Conservation (phyloP, 2,797 vertebrate genomes). For the Macropus fuliginosus region DNA sequence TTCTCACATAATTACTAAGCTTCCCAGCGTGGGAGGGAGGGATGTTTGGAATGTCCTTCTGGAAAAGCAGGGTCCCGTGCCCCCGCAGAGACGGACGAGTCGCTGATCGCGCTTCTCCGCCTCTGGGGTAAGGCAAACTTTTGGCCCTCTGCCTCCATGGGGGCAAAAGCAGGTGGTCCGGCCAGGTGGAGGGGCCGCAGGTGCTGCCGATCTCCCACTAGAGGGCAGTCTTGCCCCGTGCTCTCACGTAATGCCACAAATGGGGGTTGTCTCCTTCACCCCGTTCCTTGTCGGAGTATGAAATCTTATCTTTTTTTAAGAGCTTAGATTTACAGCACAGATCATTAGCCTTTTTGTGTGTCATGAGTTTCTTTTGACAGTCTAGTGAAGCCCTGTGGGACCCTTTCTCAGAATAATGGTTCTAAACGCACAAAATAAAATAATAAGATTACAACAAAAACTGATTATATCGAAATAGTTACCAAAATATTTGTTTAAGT, state of each 20-base stretch:
- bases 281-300: neutral
- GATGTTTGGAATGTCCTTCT: neutral
- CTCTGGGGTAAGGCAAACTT: neutral
- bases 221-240: conserved; percentile 47
- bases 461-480: neutral
- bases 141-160: neutral
- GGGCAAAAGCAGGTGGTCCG: neutral
- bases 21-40: neutral
- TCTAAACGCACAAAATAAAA: neutral
- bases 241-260: neutral
- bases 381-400: neutral
- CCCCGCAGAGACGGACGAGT: neutral
- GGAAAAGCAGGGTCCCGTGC: neutral
- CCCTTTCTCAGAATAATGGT: neutral
- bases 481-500: neutral
- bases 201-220: conserved; percentile 4
- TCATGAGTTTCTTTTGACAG: neutral
- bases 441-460: neutral
- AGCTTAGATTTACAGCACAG: neutral
- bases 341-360: neutral
- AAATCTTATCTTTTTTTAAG: neutral
- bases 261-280: neutral
- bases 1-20: neutral
- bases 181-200: neutral
- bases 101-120: fast-evolving